phyloP scores from a whole-genome alignment of 2,113 vertebrate genomes.

The Lepisosteus oculatus region DNA sequence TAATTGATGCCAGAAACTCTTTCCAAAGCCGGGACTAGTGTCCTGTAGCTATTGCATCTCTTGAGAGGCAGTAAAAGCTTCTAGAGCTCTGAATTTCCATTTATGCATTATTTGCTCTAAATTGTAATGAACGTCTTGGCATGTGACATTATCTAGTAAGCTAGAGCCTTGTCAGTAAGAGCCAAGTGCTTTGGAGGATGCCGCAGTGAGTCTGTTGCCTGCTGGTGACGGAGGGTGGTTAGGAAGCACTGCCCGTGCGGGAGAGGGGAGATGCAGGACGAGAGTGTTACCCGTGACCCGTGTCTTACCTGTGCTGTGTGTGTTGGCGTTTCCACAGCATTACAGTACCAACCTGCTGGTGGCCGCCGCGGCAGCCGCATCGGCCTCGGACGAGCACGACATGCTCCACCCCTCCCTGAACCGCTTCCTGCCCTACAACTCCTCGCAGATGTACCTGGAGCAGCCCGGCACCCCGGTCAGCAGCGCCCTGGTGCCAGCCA shows the following conservation, averaged over 20 bases:
- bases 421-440: constrained; percentile 90
- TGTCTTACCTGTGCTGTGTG: not conserved
- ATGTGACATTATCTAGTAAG: no score
- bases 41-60: no score
- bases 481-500: constrained; percentile 68
- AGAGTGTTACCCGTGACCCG: not conserved
- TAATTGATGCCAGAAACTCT: no score
- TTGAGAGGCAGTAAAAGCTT: no score
- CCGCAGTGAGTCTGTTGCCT: not conserved
- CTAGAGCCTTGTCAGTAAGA: no score
- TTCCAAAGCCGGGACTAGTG: no score
- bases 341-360: constrained; percentile 91
- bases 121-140: no score
- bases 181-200: not conserved
- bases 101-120: no score
- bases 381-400: constrained; percentile 89
- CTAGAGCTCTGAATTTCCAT: no score
- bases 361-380: constrained; percentile 86
- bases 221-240: no score
- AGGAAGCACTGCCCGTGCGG: no score
- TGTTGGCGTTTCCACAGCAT: constrained; percentile 66
- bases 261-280: no score
- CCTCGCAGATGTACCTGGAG: constrained; percentile 93
- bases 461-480: constrained; percentile 77
- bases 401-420: constrained; percentile 79